Conservation (phyloP, 2,113 vertebrate species). For the Donacobius atricapilla region DNA sequence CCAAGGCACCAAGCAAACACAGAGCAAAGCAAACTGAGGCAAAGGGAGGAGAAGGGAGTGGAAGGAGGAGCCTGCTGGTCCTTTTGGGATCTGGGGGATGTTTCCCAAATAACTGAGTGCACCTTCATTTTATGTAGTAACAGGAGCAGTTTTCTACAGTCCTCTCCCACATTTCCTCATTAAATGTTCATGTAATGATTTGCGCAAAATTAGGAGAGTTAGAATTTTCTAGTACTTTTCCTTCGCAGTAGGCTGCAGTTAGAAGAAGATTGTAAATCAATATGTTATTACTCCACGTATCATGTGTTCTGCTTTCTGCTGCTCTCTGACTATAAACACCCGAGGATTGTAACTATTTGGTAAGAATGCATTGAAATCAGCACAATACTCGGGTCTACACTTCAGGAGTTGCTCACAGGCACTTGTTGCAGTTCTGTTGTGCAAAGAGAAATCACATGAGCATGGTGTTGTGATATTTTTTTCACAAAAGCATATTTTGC, state of each 20-base stretch:
- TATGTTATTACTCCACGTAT: neutral
- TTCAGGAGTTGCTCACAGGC: neutral
- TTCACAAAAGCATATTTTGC: neutral
- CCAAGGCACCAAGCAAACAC: neutral
- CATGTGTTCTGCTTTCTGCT: neutral
- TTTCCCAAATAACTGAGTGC: neutral
- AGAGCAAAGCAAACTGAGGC: neutral
- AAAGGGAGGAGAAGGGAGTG: neutral
- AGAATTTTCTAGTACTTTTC: neutral
- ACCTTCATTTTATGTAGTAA: neutral
- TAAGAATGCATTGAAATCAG: neutral
- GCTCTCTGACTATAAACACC: neutral
- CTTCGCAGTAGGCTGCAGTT: neutral
- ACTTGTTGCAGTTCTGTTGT: neutral
- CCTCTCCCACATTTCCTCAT: neutral
- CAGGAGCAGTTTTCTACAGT: neutral
- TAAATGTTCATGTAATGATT: neutral
- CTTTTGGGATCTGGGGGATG: neutral
- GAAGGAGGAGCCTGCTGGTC: accelerated
- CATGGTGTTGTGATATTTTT: neutral
- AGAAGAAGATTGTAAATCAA: neutral
- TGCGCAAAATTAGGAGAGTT: neutral
- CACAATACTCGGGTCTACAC: neutral
- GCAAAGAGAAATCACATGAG: neutral
- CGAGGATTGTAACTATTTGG: neutral